These are phyloP conservation scores for Poecile atricapillus DNA, from an alignment of 2,113 vertebrate genomes.

Conservation along the genomic window DNA sequence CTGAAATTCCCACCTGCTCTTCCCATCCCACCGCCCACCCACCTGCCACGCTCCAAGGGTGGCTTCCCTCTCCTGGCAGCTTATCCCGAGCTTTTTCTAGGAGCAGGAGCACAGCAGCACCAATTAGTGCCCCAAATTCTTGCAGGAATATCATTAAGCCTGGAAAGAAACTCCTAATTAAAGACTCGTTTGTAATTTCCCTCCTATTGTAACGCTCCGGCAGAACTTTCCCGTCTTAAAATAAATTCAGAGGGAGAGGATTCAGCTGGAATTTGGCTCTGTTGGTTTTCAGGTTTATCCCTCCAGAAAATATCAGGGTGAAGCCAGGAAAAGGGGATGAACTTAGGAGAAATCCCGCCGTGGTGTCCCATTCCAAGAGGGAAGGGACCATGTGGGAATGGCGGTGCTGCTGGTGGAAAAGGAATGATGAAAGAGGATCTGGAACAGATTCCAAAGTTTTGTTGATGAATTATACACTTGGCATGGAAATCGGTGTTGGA, in stretches of 20 bases:
- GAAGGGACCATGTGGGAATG: background rate
- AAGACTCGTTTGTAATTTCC: background rate
- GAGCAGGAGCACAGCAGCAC: background rate
- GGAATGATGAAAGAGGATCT: background rate
- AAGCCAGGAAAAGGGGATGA: background rate
- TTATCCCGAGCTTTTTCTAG: background rate
- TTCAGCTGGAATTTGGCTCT: fast-evolving
- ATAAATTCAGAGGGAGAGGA: background rate
- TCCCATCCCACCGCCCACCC: background rate
- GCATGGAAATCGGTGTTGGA: fast-evolving
- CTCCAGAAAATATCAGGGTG: background rate
- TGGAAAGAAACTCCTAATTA: conserved; percentile 7
- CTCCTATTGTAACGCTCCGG: background rate
- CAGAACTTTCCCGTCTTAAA: background rate
- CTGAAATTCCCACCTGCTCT: background rate
- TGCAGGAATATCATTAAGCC: background rate
- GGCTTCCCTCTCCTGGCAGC: background rate
- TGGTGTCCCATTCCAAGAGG: background rate
- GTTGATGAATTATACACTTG: background rate
- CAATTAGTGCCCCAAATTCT: background rate
- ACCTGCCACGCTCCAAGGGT: background rate
- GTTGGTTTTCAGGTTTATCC: background rate
- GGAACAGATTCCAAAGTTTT: background rate
- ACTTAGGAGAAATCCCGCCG: fast-evolving
- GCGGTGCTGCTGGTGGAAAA: fast-evolving